A percentile compares a stretch with the other conserved stretches of the same genome.
phyloP scores from a whole-genome alignment of 2,113 vertebrate species.

The Petroica traversi region DNA sequence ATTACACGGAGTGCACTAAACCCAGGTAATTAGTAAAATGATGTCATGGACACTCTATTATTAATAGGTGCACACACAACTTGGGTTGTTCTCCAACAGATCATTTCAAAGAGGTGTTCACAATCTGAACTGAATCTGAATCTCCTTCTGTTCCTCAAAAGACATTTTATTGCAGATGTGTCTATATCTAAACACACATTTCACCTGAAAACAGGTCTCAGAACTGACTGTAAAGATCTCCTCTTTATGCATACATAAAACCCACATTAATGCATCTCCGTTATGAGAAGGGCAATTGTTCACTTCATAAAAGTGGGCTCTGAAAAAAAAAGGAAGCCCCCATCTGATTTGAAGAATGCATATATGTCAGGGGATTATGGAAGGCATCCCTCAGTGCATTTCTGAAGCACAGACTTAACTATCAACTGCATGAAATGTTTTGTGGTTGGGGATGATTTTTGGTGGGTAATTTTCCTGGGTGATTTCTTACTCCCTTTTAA shows the following conservation, averaged over 20 bases:
- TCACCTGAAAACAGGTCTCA: background rate
- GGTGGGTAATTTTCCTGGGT: background rate
- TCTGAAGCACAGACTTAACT: background rate
- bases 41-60: constrained; percentile 31
- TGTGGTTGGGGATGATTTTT: background rate
- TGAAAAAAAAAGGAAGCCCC: background rate
- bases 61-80: background rate
- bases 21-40: constrained; percentile 39
- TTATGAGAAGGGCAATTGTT: background rate
- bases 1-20: constrained; percentile 1
- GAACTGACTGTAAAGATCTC: rapidly evolving
- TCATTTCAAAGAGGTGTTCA: background rate
- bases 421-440: background rate
- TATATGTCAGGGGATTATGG: background rate
- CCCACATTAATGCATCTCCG: background rate
- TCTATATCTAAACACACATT: background rate
- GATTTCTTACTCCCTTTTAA: background rate
- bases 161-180: background rate
- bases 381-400: background rate
- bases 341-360: background rate
- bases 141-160: background rate
- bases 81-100: background rate
- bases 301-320: background rate
- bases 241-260: background rate
- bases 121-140: background rate